phyloP scores from a whole-genome alignment of 2,113 vertebrate genomes.

The cattle (Bos taurus) region ARS-UCD2.0 NC_037332.1:47857501-47858000 shows the following conservation, averaged over 20 bases:
- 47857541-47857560: background rate
- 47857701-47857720: background rate
- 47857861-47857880: background rate
- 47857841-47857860: background rate
- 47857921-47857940: background rate
- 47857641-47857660: background rate
- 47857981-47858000: background rate
- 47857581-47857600: background rate
- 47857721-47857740: background rate
- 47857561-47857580: background rate
- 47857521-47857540: background rate
- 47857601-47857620: background rate
- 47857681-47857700: background rate
- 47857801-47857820: background rate
- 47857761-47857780: background rate
- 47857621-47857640: background rate
- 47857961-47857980: background rate
- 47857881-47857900: background rate
- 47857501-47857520: background rate
- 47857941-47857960: background rate
- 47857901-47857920: background rate
- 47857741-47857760: background rate
- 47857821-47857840: background rate
- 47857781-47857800: background rate
- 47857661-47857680: background rate